Evolutionary conservation across 2,113 vertebrate species (phyloP).

Genomic region (Loxodonta africana): DNA sequence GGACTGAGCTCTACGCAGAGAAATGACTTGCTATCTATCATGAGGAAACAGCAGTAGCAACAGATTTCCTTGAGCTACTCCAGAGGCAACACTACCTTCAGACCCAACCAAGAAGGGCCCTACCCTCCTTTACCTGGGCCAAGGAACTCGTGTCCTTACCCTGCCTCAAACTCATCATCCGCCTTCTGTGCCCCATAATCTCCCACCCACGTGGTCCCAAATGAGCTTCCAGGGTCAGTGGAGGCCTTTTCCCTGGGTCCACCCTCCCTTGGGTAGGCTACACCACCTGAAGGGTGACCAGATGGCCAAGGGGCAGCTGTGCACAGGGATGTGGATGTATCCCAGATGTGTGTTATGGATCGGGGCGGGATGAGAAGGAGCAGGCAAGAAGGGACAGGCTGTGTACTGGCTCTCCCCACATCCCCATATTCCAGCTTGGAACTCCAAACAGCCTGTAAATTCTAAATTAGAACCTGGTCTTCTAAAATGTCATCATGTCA

Average conservation of each 20-base stretch:
- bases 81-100: background rate
- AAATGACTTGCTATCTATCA: background rate
- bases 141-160: background rate
- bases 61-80: background rate
- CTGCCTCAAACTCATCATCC: background rate
- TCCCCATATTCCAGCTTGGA: background rate
- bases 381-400: background rate
- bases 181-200: background rate
- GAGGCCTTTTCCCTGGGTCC: background rate
- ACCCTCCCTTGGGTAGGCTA: background rate
- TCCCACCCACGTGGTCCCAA: background rate
- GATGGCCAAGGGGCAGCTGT: background rate
- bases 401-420: background rate
- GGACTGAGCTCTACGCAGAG: background rate
- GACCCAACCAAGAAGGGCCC: background rate
- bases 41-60: background rate
- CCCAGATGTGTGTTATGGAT: fast-evolving
- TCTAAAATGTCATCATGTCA: slow-evolving; percentile 2
- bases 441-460: background rate
- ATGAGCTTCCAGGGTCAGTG: background rate
- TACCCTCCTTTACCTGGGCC: background rate
- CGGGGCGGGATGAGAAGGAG: background rate
- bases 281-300: background rate
- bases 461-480: background rate
- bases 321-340: background rate